Percentiles rank a stretch among this genome's conserved stretches.
Conservation (phyloP, 2,888 invertebrate genomes). For the Sthenelais limicola region DNA sequence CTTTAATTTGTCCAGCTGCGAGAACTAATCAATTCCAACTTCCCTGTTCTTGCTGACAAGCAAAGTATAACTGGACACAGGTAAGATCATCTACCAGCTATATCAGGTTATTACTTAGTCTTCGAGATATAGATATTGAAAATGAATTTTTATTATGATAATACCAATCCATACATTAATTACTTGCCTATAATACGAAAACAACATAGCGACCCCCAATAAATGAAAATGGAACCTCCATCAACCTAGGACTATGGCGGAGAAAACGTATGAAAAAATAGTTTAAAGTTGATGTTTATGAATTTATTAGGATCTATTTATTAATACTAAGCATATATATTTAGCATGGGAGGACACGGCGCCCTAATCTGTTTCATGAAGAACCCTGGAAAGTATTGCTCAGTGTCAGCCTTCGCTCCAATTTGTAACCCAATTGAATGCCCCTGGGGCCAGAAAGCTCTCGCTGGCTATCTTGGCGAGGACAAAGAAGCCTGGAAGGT, state of each 20-base stretch:
- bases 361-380: conserved; percentile 91
- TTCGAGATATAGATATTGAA: too few relatives aligned
- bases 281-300: too few relatives aligned
- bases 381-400: conserved; percentile 86
- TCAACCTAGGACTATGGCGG: too few relatives aligned
- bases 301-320: too few relatives aligned
- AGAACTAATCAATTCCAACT: conserved; percentile 82
- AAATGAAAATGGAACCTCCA: too few relatives aligned
- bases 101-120: too few relatives aligned
- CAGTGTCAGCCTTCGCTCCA: conserved; percentile 94
- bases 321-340: too few relatives aligned
- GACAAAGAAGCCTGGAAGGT: conserved; percentile 69
- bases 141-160: too few relatives aligned
- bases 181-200: too few relatives aligned
- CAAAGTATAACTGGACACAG: conserved; percentile 75
- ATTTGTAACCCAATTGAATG: conserved; percentile 90
- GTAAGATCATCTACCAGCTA: conserved; percentile 56
- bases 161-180: too few relatives aligned
- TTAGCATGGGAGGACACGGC: conserved; percentile 99
- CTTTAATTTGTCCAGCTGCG: conserved; percentile 77
- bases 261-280: too few relatives aligned
- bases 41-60: conserved; percentile 76
- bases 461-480: conserved; percentile 79
- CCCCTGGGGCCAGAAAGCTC: conserved; percentile 90
- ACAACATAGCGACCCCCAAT: too few relatives aligned